Evolutionary conservation across 2,113 vertebrate species (phyloP), one percentile per base, ranked within the genome.

Genomic region (Coptodon bakossiorum): DNA sequence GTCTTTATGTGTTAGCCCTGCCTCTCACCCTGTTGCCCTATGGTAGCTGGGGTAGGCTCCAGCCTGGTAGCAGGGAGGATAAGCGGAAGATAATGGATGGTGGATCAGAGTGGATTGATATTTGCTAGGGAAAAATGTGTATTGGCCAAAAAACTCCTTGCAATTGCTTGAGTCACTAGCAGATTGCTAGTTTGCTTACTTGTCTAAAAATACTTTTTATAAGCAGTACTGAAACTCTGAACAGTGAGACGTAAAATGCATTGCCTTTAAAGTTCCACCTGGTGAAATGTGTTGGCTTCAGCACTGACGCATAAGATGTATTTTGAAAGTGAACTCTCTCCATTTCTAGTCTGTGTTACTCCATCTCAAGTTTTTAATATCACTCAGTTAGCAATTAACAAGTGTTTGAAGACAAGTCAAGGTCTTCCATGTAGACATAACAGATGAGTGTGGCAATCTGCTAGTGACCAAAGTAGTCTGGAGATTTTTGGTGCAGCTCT

Each of bases 221-320:
- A 40, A 71, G 63, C 36, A 40, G 36, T 9, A 43, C 19, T 71
- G n/a, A 71, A 68, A 71, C 36, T 71, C n/a, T 40, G 19, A 68
- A 22, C 6, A 0, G 7, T 40, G 11, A 40, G n/a, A 68, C 36
- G 22, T 14, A 1, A 71, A 71, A 40, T 9, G n/a, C 7, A 1
- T 40, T 43, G 36, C 36, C n/a, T 24, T 0, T 22, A 43, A 71
- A 71, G 36, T 0, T 71, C 36, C 63, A 71, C 63, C 12, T 40
- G 63, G n/a, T 71, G n/a, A 40, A 9, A 71, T 40, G 19, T 24
- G 36, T 71, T 71, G 12, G 36, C 36, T 71, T 40, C 19, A 40
- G n/a, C 36, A 22, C 11, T 68, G 36, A 0, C 0, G 1, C 63
- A 14, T 40, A 14, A 68, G 4, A 40, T 40, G 36, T 14, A 68